Evolutionary conservation across 2,888 invertebrate species (phyloP).

Genomic region (Magallana nippona): DNA sequence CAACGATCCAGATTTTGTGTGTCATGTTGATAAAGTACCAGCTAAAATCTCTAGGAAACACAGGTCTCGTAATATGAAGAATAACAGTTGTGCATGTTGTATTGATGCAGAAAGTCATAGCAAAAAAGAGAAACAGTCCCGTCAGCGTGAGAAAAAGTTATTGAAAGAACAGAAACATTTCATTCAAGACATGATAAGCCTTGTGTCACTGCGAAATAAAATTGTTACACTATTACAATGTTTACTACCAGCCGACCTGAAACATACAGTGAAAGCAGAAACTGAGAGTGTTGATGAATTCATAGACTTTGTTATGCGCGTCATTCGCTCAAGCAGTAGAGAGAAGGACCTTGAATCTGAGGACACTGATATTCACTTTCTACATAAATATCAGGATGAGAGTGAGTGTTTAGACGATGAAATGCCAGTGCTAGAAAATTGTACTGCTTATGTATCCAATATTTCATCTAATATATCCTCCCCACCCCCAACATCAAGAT

Average conservation of each 20-base stretch:
- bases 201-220: constrained; percentile 50
- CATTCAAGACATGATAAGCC: constrained; percentile 49
- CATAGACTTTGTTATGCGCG: constrained; percentile 38
- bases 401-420: constrained; percentile 14
- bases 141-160: constrained; percentile 26
- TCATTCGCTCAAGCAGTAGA: not conserved
- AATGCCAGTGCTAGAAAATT: constrained; percentile 45
- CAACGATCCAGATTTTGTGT: constrained; percentile 13
- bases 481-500: not conserved
- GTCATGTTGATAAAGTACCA: not conserved
- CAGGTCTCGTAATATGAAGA: constrained; percentile 44
- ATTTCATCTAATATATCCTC: constrained; percentile 6
- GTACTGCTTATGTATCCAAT: constrained; percentile 13
- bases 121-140: constrained; percentile 38
- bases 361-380: not conserved
- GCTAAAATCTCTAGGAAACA: constrained; percentile 44
- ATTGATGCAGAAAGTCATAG: constrained; percentile 41
- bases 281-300: constrained; percentile 48
- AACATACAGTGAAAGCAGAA: constrained; percentile 45
- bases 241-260: constrained; percentile 44
- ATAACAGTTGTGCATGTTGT: constrained; percentile 49
- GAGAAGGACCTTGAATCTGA: not conserved
- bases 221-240: constrained; percentile 44
- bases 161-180: constrained; percentile 48
- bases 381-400: not conserved